Base-by-base conservation (phyloP, 1,140 invertebrate genomes). In the Leptopilina boulardi region DNA sequence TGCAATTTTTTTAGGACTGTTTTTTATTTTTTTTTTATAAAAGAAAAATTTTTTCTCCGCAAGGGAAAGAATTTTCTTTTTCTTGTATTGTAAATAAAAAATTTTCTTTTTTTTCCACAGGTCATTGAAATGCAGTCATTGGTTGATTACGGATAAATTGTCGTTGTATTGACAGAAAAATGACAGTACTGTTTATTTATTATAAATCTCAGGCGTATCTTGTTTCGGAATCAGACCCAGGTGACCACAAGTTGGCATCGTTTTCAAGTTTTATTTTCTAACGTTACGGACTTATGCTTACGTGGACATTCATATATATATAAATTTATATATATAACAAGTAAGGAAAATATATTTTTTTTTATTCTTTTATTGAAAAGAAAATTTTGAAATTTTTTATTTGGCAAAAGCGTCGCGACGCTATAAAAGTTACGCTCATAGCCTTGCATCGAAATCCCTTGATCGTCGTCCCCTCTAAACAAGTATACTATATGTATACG, bases 141-240 rank as follows among this genome's bases (percentile, higher is more conserved):
- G 2, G 10, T 23, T 23, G 3, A 66, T 26, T 30, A 30, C 9
- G 26, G 23, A 30, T 30, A 66, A 15, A 30, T 30, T 30, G 23
- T n/a, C 71, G 75, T 6, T 72, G 66, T 80, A 75, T 77, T 70
- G 76, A 80, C 80, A 78, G 71, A 81, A 77, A 83, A 38, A 73
- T 76, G 77, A 81, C 83, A 84, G 87, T 84, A 82, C 81, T 84
- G 86, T 89, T 88, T 88, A 82, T 89, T 90, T 86, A 88, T 88
- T 87, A 87, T 81, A 83, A 86, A 84, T 91, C 90, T 83, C 90
- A 91, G 90, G 90, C 90, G 88, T 91, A 91, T 91, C 89, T 85
- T 83, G 78, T 91, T 90, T 89, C 90, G 84, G 86, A 85, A 85
- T 83, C 81, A 89, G 86, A 88, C 82, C 85, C 88, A 88, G 83